These are phyloP conservation scores for Orius laevigatus DNA, from an alignment of 1,140 invertebrate species.

Conservation along the genomic window DNA sequence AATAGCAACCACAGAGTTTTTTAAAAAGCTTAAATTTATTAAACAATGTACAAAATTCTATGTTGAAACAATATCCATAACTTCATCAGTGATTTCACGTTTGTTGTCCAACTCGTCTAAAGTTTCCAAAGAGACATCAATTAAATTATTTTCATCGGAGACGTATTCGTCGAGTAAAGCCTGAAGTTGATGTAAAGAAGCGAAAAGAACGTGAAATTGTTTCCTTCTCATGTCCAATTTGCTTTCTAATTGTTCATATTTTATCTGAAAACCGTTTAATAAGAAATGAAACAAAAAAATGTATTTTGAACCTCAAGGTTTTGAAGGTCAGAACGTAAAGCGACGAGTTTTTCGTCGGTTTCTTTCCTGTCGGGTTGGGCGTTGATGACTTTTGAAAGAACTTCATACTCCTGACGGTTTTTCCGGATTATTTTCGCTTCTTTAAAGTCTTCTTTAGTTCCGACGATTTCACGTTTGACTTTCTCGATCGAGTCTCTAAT, in stretches of 20 bases:
- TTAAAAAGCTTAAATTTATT: too few species aligned
- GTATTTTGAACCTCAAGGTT: constrained; percentile 33
- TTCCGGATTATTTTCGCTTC: constrained; percentile 69
- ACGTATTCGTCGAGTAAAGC: constrained; percentile 38
- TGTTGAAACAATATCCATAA: too few species aligned
- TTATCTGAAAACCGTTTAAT: constrained; percentile 32
- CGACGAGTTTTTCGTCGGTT: constrained; percentile 55
- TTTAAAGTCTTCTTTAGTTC: constrained; percentile 46
- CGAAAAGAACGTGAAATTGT: constrained; percentile 75
- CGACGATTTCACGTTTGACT: constrained; percentile 57
- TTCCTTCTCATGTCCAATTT: constrained; percentile 68
- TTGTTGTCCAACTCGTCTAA: too few species aligned
- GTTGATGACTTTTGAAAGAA: constrained; percentile 75
- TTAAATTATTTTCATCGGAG: too few species aligned
- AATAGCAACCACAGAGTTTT: too few species aligned
- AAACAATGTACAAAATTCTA: too few species aligned
- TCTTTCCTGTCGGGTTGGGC: constrained; percentile 76
- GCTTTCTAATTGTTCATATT: constrained; percentile 50
- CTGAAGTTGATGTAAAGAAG: constrained; percentile 60
- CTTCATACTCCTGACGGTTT: constrained; percentile 85
- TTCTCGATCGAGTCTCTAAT: constrained; percentile 60
- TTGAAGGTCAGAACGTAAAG: constrained; percentile 56
- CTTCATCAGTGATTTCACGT: too few species aligned
- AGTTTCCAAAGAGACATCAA: too few species aligned
- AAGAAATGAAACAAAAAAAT: background rate